A percentile compares a stretch with the other conserved stretches of the same genome.
These are phyloP conservation scores for Eulemur coronatus DNA, from an alignment of 2,797 vertebrate genomes.

Conservation along the genomic window DNA sequence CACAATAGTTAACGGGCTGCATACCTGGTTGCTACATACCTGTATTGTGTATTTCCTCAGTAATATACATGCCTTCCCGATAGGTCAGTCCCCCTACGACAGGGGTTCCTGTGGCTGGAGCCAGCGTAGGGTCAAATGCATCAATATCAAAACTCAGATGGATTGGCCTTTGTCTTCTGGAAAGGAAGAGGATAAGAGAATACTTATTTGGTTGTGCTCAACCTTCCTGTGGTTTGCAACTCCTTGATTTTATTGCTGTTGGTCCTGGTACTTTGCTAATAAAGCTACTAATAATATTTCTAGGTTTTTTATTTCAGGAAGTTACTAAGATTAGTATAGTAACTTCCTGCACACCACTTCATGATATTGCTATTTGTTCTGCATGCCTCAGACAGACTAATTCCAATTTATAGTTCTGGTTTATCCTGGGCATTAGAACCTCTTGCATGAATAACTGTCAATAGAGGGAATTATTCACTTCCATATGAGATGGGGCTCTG, in stretches of 20 bases:
- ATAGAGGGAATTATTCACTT: constrained; percentile 5
- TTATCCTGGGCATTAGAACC: not conserved
- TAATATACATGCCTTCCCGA: constrained; percentile 97
- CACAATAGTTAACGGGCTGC: not conserved
- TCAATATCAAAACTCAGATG: constrained; percentile 99
- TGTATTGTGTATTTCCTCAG: constrained; percentile 97
- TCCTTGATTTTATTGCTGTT: constrained; percentile 15
- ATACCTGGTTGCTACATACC: constrained; percentile 84
- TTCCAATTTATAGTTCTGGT: not conserved
- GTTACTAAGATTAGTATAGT: not conserved
- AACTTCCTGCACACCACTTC: not conserved
- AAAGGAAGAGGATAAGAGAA: constrained; percentile 9
- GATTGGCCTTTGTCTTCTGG: constrained; percentile 93
- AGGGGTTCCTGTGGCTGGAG: constrained; percentile 96
- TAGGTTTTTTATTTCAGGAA: constrained; percentile 35
- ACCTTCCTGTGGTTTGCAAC: not conserved
- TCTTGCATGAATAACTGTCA: not conserved
- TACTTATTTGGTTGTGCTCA: not conserved
- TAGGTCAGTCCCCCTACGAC: constrained; percentile 98
- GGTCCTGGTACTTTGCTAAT: not conserved
- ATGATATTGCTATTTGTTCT: not conserved
- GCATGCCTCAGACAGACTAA: not conserved
- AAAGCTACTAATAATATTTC: not conserved
- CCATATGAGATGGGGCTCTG: not conserved
- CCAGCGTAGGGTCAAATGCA: constrained; percentile 96